Evolutionary conservation across 1,140 invertebrate species (phyloP).

Genomic region (Drosophila micromelanica): DNA sequence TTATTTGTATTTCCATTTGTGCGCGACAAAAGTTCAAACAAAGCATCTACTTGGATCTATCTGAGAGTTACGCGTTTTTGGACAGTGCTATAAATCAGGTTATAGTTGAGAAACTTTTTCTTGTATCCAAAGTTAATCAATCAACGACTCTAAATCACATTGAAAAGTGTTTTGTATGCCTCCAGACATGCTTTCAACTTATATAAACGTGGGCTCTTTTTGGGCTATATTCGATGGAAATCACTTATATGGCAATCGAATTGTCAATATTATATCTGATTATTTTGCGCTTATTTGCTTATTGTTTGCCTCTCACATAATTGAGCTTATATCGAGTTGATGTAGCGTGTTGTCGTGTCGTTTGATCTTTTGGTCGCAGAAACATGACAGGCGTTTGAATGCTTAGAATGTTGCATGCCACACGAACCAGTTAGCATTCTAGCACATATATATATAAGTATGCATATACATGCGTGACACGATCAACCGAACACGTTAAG

Average conservation of each 20-base stretch:
- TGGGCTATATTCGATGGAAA: no score
- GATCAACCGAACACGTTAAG: constrained; percentile 8
- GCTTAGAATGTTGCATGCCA: constrained; percentile 37
- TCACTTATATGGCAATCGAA: constrained; percentile 3
- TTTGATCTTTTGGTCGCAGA: constrained; percentile 42
- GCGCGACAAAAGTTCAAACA: constrained; percentile 23
- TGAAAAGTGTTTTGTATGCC: background rate
- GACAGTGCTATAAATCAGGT: background rate
- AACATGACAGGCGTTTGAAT: constrained; percentile 43
- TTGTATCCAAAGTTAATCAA: background rate
- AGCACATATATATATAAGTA: background rate
- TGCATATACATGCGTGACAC: constrained; percentile 26
- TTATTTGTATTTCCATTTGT: constrained; percentile 21
- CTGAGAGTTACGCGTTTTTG: background rate
- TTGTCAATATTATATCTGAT: background rate
- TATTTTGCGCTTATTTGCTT: constrained; percentile 5
- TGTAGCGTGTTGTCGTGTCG: constrained; percentile 21
- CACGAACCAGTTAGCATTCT: constrained; percentile 7
- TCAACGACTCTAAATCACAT: background rate
- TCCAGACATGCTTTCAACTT: background rate
- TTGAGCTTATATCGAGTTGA: constrained; percentile 39
- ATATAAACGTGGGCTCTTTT: background rate
- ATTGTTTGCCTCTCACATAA: constrained; percentile 1
- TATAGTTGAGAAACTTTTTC: background rate
- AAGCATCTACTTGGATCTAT: background rate